Base-by-base conservation (phyloP, 2,888 invertebrate genomes). In the Phortica okadai region DNA sequence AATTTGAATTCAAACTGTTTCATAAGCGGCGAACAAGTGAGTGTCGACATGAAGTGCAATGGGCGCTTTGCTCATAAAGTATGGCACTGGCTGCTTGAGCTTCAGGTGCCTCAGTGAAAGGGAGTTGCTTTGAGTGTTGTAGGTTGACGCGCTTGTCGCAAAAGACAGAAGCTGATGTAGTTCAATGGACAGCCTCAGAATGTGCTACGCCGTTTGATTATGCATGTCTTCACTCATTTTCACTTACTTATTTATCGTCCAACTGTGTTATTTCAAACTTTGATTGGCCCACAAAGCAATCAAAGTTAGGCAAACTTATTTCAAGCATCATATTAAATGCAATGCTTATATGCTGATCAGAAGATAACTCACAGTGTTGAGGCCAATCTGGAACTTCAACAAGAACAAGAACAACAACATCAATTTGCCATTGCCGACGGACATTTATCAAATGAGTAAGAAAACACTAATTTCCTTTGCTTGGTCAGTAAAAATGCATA, bases 1-100 rank as follows among this genome's bases (percentile, higher is more conserved):
- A 89, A 86, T 86, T 89, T 76, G 89, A 86, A 88, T 84, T 86
- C 87, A 89, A 89, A 89, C 86, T 89, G 86, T 88, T 86, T 82
- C 77, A 79, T 76, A 70, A 82, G 78, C 78, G 76, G 77, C 78
- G 14, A 33, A 66, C 81, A 78, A 64, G 78, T 78, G 79, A 58
- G 21, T 67, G 54, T 21, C 41, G 16, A 7, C 16, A 7, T 7
- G 59, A 10, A 59, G 59, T n/a, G 59, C 21, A 21, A 59, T 50
- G 50, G 10, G 50, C 3, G 8, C 50, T 11, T 50, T 50, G 50
- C 50, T 3, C 50, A 14, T 11, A 54, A 54, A 54, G 11, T 54
- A n/a, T n/a, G n/a, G 54, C n/a, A n/a, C 2, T 3, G 54, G 2
- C n/a, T 54, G 5, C 3, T 54, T 5, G 33, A 33, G 33, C 33